Base-by-base conservation (phyloP, 2,113 vertebrate species). In the Pangasianodon hypophthalmus region DNA sequence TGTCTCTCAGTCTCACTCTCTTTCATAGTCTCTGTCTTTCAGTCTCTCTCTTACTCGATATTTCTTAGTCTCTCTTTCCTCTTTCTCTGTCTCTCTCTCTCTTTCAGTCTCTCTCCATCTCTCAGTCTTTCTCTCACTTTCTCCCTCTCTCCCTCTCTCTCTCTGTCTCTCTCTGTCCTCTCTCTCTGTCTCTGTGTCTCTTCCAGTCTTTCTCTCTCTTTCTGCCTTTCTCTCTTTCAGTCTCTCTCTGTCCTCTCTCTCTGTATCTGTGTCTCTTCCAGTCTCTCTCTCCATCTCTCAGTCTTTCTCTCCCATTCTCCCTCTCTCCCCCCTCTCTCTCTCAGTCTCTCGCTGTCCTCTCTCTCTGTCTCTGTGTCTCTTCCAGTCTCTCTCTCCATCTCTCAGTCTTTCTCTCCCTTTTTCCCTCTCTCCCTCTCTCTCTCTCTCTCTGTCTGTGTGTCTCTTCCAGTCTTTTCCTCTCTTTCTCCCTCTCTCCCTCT, bases 41-140 rank as follows among this genome's bases (percentile, higher is more conserved):
- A 0, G 3, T 32, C 18, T 24, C 37, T 3, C 71, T 44, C 71
- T 46, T 37, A 37, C 37, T 37, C 37, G 1, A 1, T 37, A 37
- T 37, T 37, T 37, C 37, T 37, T 37, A 37, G 37, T 37, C 37
- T 37, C 37, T 37, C 37, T 37, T 37, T 37, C 37, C 41, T 10
- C 71, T 75, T 18, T 46, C 71, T 75, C 18, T 37, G 5, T 37
- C 2, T 21, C 71, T 44, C 8, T 75, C 37, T 44, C 71, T 44
- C 19, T 19, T n/a, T 73, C 37, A 18, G 5, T 73, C 71, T 44
- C 37, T 37, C 32, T 18, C 4, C 6, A 7, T 21, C 19, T 44
- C 4, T 9, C 26, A 11, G 1, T 26, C 0, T 29, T 3, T 3
- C 6, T 29, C 10, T 29, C 2, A 2, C 24, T 0, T 4, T 41